Evolutionary conservation across 2,888 invertebrate species (phyloP).

Genomic region (Odontomyia ornata): DNA sequence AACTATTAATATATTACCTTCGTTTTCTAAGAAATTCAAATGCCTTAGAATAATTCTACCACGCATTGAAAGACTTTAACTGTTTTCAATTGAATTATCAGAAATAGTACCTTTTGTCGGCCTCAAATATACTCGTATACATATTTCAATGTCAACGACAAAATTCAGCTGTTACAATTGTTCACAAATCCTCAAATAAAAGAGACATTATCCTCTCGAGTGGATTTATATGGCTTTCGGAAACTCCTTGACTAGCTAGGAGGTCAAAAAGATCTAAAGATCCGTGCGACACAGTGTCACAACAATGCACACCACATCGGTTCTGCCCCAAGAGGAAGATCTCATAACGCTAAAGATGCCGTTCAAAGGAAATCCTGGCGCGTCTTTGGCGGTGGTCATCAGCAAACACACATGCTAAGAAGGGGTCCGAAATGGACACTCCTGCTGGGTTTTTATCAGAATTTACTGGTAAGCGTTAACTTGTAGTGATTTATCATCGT

Average conservation of each 20-base stretch:
- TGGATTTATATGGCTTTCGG: background rate
- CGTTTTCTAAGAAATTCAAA: too few species aligned
- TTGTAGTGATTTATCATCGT: conserved; percentile 35
- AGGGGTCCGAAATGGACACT: background rate
- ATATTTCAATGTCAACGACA: too few species aligned
- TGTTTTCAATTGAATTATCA: background rate
- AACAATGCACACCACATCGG: conserved; percentile 14
- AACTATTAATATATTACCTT: too few species aligned
- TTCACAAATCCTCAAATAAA: background rate
- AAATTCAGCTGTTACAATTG: too few species aligned
- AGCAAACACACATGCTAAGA: background rate
- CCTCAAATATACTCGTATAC: too few species aligned
- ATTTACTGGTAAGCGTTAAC: conserved; percentile 16
- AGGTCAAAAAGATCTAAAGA: conserved; percentile 32
- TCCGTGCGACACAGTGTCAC: conserved; percentile 22
- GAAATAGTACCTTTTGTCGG: background rate
- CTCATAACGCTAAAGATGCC: background rate
- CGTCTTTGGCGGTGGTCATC: conserved; percentile 33
- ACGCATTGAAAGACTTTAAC: too few species aligned
- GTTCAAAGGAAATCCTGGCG: conserved; percentile 37
- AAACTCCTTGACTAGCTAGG: background rate
- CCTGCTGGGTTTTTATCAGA: background rate
- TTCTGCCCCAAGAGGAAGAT: background rate
- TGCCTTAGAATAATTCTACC: too few species aligned
- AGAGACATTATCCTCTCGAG: conserved; percentile 28